phyloP scores from a whole-genome alignment of 2,888 invertebrate species.

The Meganola albula region DNA sequence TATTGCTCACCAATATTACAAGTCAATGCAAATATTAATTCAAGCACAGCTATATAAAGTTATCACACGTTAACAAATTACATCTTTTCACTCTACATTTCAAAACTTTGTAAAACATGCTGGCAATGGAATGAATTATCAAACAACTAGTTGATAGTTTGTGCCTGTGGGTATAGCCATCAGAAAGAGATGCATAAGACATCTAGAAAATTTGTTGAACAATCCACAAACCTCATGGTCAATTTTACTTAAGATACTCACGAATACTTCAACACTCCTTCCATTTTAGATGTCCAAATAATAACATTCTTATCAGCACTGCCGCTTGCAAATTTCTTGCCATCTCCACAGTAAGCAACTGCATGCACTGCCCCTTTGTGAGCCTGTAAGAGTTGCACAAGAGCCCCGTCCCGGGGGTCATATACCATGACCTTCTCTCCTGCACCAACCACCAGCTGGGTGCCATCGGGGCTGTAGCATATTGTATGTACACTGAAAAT shows the following conservation, averaged over 20 bases:
- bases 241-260: conserved; percentile 78
- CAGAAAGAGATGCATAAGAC: no score
- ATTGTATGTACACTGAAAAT: conserved; percentile 90
- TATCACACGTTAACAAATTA: not conserved
- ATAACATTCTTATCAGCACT: conserved; percentile 98
- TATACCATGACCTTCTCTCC: conserved; percentile 97
- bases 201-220: no score
- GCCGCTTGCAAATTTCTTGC: conserved; percentile 97
- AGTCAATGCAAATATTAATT: not conserved
- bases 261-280: conserved; percentile 97
- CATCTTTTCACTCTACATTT: not conserved
- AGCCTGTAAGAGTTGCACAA: conserved; percentile 95
- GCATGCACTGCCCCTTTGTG: conserved; percentile 97
- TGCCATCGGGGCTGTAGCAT: conserved; percentile 97
- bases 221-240: no score
- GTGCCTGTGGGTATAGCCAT: no score
- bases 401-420: conserved; percentile 91
- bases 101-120: no score
- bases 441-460: conserved; percentile 94
- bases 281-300: conserved; percentile 97
- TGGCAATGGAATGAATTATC: no score
- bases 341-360: conserved; percentile 94
- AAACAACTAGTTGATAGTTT: no score
- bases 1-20: not conserved
- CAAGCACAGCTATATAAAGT: not conserved